A percentile compares a stretch with the other conserved stretches of the same genome.
phyloP scores from a whole-genome alignment of 2,797 vertebrate genomes.

The Microcaecilia unicolor region DNA sequence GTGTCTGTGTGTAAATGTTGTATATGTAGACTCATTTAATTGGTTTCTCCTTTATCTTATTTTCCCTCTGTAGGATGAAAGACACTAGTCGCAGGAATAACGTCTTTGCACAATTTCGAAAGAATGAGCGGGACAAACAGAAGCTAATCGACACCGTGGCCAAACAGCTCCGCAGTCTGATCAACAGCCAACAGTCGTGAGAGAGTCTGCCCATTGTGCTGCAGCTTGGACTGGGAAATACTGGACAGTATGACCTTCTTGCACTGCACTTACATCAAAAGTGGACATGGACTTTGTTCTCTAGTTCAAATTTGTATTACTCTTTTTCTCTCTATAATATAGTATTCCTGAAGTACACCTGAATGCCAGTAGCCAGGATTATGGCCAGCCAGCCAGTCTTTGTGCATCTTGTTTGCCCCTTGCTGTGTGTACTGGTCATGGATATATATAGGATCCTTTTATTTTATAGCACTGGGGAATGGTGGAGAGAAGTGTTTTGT shows the following conservation, averaged over 20 bases:
- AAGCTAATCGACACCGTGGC: slow-evolving; percentile 87
- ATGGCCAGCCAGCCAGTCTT: background rate
- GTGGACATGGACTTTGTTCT: slow-evolving; percentile 20
- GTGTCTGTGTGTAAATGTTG: no score
- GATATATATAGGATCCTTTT: background rate
- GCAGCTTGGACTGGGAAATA: background rate
- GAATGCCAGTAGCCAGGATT: fast-evolving
- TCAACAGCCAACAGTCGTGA: slow-evolving; percentile 79
- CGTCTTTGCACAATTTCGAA: slow-evolving; percentile 89
- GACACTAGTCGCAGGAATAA: slow-evolving; percentile 89
- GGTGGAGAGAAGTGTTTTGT: no score
- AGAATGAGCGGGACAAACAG: slow-evolving; percentile 87
- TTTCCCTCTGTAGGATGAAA: slow-evolving; percentile 69
- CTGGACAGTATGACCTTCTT: background rate
- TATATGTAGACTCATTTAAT: no score
- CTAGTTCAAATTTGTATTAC: slow-evolving; percentile 43
- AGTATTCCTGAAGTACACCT: slow-evolving; percentile 13
- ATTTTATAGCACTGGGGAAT: no score
- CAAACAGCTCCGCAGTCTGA: slow-evolving; percentile 86
- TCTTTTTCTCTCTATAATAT: no score
- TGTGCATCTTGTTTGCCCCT: background rate
- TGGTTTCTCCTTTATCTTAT: no score
- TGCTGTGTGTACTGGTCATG: background rate
- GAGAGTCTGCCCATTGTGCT: background rate
- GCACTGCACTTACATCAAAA: background rate